Percentiles rank a stretch among this genome's conserved stretches.
Conservation (phyloP, 2,113 vertebrate genomes). For the Proteles cristata region DNA sequence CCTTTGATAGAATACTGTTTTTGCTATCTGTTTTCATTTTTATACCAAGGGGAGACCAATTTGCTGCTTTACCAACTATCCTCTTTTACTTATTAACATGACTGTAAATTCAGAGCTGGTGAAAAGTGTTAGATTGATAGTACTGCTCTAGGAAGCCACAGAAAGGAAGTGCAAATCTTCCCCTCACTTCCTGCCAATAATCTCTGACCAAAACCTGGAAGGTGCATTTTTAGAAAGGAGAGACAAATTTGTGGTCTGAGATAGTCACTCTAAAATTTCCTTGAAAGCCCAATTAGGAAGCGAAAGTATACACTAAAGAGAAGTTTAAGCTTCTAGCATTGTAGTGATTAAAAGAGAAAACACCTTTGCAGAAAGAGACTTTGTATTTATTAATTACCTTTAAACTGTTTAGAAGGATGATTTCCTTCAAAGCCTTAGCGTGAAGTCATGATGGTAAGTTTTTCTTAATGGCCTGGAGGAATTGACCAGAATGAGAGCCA, state of each 20-base stretch:
- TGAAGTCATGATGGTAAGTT: not conserved
- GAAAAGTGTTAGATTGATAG: constrained; percentile 57
- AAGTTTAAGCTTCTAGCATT: not conserved
- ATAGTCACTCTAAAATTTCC: constrained; percentile 57
- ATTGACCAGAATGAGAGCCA: not conserved
- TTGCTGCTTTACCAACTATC: constrained; percentile 49
- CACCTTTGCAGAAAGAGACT: not conserved
- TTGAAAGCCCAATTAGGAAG: constrained; percentile 59
- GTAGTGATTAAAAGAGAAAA: constrained; percentile 48
- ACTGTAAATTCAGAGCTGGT: constrained; percentile 55
- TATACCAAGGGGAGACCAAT: constrained; percentile 61
- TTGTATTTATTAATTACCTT: not conserved
- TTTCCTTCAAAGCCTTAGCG: not conserved
- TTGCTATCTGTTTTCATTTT: constrained; percentile 68
- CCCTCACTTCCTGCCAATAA: constrained; percentile 51
- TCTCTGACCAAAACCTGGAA: constrained; percentile 54
- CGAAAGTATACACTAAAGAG: not conserved
- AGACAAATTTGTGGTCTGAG: constrained; percentile 52
- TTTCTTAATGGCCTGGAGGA: not conserved
- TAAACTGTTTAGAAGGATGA: not conserved
- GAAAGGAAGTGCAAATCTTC: constrained; percentile 58
- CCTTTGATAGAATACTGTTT: constrained; percentile 36
- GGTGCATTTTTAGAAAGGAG: constrained; percentile 27
- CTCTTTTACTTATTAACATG: constrained; percentile 71
- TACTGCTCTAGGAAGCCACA: constrained; percentile 57